Evolutionary conservation across 92 coral and sea anemone species (phyloP).

Genomic region (Chrysogorgia sp.): DNA sequence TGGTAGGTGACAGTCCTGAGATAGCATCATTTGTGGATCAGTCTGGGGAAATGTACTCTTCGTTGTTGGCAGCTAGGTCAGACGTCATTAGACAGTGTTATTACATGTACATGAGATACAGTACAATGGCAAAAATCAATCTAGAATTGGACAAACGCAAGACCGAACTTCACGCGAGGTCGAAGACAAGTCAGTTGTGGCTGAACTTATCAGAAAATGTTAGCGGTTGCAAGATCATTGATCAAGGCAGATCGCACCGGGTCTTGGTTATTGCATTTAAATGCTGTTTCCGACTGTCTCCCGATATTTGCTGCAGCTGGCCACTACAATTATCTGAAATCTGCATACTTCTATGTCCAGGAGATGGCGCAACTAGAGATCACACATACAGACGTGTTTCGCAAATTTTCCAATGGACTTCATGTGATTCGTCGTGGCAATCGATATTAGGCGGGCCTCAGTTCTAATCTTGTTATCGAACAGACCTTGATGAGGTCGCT

Average conservation of each 20-base stretch:
- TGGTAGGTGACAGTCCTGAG: too few species aligned
- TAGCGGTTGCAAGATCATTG: background rate
- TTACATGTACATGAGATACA: too few species aligned
- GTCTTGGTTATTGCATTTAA: background rate
- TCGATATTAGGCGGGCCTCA: constrained; percentile 2
- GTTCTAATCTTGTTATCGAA: background rate
- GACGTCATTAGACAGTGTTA: too few species aligned
- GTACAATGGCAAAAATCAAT: too few species aligned
- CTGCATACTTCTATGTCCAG: background rate
- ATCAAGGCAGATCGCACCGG: background rate
- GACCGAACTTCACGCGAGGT: background rate
- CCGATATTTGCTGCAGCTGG: background rate
- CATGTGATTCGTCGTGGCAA: background rate
- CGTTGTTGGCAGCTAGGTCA: too few species aligned
- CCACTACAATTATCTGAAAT: background rate
- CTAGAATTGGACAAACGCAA: too few species aligned
- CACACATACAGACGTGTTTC: background rate
- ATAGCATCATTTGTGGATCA: too few species aligned
- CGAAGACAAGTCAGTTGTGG: background rate
- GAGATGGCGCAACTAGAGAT: background rate
- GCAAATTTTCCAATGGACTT: background rate
- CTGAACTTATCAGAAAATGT: background rate
- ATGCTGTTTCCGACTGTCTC: too few species aligned
- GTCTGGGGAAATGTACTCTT: too few species aligned
- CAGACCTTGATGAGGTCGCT: background rate